These are phyloP conservation scores for Peromyscus nudipes DNA, from an alignment of 2,797 vertebrate species.

Conservation along the genomic window DNA sequence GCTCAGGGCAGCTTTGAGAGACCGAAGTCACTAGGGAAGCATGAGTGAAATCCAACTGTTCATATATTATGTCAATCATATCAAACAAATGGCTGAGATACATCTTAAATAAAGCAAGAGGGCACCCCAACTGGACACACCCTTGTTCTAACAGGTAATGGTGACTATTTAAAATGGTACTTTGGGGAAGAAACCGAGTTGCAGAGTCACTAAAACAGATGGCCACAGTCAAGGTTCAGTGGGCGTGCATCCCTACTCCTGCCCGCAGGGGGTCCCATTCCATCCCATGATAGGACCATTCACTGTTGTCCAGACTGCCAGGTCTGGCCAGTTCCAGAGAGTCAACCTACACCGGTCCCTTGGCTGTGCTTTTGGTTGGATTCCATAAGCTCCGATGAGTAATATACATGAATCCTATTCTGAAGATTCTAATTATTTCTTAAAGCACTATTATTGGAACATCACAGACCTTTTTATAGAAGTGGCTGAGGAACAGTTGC, in stretches of 20 bases:
- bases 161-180: background rate
- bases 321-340: slow-evolving; percentile 43
- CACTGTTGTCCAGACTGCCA: background rate
- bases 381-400: slow-evolving; percentile 75
- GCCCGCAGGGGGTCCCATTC: background rate
- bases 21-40: background rate
- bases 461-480: slow-evolving; percentile 73
- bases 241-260: background rate
- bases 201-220: background rate
- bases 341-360: background rate
- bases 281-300: background rate
- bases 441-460: slow-evolving; percentile 61
- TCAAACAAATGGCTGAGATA: background rate
- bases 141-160: slow-evolving; percentile 14
- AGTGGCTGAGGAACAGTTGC: slow-evolving; percentile 48
- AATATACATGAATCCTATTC: slow-evolving; percentile 70
- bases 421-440: slow-evolving; percentile 77
- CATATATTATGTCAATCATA: no score
- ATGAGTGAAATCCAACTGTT: background rate
- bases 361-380: slow-evolving; percentile 41
- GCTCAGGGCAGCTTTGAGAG: slow-evolving; percentile 24
- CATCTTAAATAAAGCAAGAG: slow-evolving; percentile 23
- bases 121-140: background rate
- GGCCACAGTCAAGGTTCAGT: background rate
- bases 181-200: background rate